These are phyloP conservation scores for Brachyhypopomus gauderio DNA, from an alignment of 2,113 vertebrate species.

Conservation along the genomic window DNA sequence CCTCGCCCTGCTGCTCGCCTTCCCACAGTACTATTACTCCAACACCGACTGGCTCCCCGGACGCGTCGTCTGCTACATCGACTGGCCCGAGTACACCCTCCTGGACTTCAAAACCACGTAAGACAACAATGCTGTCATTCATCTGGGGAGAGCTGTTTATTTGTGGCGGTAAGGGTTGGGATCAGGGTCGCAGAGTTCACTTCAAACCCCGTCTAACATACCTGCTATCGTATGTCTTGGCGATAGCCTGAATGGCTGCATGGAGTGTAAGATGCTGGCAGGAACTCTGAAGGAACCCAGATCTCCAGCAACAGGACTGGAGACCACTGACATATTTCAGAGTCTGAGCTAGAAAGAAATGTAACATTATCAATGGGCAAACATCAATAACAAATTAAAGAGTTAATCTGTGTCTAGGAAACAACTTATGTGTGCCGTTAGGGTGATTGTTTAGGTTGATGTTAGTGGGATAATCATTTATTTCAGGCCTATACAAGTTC, in stretches of 20 bases:
- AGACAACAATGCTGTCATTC: slow-evolving; percentile 61
- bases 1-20: slow-evolving; percentile 88
- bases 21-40: slow-evolving; percentile 92
- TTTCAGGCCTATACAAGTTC: neutral
- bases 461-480: neutral
- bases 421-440: neutral
- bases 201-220: too few relatives aligned
- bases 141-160: neutral
- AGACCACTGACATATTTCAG: too few relatives aligned
- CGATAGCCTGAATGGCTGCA: too few relatives aligned
- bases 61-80: slow-evolving; percentile 86
- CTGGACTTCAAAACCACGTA: slow-evolving; percentile 83
- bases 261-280: too few relatives aligned
- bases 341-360: too few relatives aligned
- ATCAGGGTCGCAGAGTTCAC: too few relatives aligned
- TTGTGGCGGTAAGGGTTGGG: too few relatives aligned
- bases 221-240: too few relatives aligned
- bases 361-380: too few relatives aligned
- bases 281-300: too few relatives aligned
- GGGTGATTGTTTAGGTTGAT: neutral
- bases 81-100: slow-evolving; percentile 83
- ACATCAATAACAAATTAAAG: too few relatives aligned
- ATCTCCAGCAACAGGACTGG: too few relatives aligned
- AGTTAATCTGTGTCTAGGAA: neutral
- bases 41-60: slow-evolving; percentile 71